Evolutionary conservation across 2,888 invertebrate genomes (phyloP).

Genomic region (Nezara viridula): DNA sequence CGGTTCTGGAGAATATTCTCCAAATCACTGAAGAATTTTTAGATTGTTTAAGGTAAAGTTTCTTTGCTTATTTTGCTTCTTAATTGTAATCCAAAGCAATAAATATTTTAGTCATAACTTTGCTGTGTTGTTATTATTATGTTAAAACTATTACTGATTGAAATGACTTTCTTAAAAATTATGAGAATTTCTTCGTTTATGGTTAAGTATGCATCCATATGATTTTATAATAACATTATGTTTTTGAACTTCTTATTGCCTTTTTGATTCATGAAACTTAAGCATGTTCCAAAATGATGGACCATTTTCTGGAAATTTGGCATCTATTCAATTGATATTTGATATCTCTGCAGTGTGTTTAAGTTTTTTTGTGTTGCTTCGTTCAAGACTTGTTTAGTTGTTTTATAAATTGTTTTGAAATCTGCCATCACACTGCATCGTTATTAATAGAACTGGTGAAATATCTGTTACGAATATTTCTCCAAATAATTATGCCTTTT

Average conservation of each 20-base stretch:
- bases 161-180: too few species aligned
- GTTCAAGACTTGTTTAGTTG: neutral
- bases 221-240: neutral
- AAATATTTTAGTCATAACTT: neutral
- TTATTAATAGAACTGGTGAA: slow-evolving; percentile 30
- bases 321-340: slow-evolving; percentile 18
- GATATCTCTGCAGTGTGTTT: slow-evolving; percentile 20
- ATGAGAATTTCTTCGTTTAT: too few species aligned
- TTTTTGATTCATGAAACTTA: neutral
- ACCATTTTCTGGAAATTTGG: slow-evolving; percentile 3
- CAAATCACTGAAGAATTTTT: slow-evolving; percentile 20
- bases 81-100: neutral
- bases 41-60: neutral
- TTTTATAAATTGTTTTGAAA: slow-evolving; percentile 44
- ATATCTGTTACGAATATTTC: neutral
- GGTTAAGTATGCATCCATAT: neutral
- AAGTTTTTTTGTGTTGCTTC: neutral
- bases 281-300: too few species aligned
- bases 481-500: neutral
- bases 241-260: neutral
- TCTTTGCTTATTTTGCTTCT: neutral
- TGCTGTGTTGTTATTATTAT: too few species aligned
- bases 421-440: neutral
- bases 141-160: too few species aligned
- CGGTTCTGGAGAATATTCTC: neutral